Conservation (phyloP, 1,140 invertebrate species). For the Luehdorfia chinensis region DNA sequence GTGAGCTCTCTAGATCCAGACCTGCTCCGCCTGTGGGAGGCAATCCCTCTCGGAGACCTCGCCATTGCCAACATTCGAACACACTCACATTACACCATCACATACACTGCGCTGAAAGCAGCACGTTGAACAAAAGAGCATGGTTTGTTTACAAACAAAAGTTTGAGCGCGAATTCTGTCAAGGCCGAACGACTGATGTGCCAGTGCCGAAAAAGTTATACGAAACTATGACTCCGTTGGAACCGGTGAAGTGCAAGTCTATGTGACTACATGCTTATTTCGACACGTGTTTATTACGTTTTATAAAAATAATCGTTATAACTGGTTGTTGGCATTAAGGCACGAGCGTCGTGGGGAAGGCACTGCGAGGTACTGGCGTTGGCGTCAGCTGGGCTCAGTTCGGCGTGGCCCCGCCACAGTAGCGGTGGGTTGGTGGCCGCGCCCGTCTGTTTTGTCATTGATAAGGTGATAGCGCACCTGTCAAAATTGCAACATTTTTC, state of each 20-base stretch:
- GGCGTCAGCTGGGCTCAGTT: constrained; percentile 1
- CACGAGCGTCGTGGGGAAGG: background rate
- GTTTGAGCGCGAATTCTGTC: constrained; percentile 3
- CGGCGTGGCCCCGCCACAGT: background rate
- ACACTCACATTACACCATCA: constrained; percentile 25
- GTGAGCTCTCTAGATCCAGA: constrained; percentile 49
- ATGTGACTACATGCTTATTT: background rate
- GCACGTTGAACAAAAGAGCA: constrained; percentile 13
- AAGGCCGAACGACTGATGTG: background rate
- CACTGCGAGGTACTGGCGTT: background rate
- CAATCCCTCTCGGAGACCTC: constrained; percentile 51
- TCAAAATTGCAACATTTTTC: too few relatives aligned
- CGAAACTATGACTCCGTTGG: background rate
- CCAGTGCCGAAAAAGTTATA: background rate
- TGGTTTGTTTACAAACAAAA: constrained; percentile 24
- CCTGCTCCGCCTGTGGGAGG: constrained; percentile 40
- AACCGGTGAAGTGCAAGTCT: background rate
- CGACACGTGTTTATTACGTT: too few relatives aligned
- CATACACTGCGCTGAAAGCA: constrained; percentile 19
- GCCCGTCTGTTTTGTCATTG: too few relatives aligned
- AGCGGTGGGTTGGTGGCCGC: background rate
- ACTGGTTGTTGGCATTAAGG: too few relatives aligned
- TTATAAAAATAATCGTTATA: too few relatives aligned
- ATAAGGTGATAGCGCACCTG: constrained; percentile 12
- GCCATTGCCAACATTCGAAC: constrained; percentile 38